A percentile compares a stretch with the other conserved stretches of the same genome.
Conservation (phyloP, 2,113 vertebrate genomes). For the Meriones unguiculatus region DNA sequence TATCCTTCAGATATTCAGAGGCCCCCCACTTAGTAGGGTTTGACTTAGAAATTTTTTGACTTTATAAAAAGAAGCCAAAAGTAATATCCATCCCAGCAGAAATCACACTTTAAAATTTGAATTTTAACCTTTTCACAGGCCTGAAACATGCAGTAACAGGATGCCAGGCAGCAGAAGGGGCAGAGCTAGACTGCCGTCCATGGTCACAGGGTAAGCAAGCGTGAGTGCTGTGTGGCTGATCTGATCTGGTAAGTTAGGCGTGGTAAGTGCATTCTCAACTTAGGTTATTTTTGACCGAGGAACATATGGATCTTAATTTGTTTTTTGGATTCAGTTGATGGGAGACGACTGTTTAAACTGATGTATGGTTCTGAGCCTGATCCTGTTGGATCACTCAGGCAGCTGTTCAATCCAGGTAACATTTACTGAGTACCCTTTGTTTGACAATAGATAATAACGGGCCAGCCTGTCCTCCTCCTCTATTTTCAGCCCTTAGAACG, state of each 20-base stretch:
- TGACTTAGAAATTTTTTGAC: neutral
- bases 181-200: neutral
- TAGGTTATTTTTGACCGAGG: neutral
- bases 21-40: neutral
- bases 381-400: neutral
- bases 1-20: neutral
- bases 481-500: neutral
- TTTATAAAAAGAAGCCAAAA: neutral
- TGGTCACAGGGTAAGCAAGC: too few relatives aligned
- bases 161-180: neutral
- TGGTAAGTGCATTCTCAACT: neutral
- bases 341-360: constrained; percentile 2
- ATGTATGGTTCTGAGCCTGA: neutral
- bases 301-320: neutral
- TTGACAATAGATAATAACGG: neutral
- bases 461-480: neutral
- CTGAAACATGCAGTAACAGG: neutral
- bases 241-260: neutral
- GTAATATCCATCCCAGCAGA: neutral
- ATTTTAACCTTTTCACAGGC: neutral
- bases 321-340: neutral
- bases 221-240: neutral
- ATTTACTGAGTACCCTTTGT: neutral
- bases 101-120: neutral
- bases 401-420: neutral